Evolutionary conservation across 23 tunicate species (phyloP), one percentile per base, ranked within the genome.

Genomic region (Trididemnum nubilum): DNA sequence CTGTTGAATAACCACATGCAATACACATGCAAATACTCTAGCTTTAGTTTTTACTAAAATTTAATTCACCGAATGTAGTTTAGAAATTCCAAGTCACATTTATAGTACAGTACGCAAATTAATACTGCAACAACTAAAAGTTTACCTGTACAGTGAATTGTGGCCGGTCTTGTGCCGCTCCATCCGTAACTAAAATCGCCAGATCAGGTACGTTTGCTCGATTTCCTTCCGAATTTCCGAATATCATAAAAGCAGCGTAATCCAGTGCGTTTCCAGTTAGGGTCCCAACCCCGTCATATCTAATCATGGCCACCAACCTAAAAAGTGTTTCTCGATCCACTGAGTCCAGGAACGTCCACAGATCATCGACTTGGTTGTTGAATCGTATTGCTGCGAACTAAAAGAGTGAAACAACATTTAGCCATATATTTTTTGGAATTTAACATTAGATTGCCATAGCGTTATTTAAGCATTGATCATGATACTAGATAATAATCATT

Each of bases 111-210:
- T n/a, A n/a, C n/a, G n/a, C n/a, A n/a, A n/a, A n/a, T n/a, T n/a
- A n/a, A n/a, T n/a, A n/a, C n/a, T n/a, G n/a, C n/a, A n/a, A n/a
- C n/a, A n/a, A n/a, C n/a, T n/a, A n/a, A n/a, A n/a, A n/a, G n/a
- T 80, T 59, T 74, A 90, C 96, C 69, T 64, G 54, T 26, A 85
- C 97, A 31, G 76, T 71, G 2, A 18, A 26, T 33, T 44, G 85
- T 28, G 97, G 92, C 21, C 77, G 40, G 78, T 92, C 97, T 64
- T 92, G 97, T 0, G 97, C 89, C 78, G 79, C 76, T n/a, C 97
- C 97, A 64, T 92, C 97, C 29, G 97, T 92, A 18, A 92, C 51
- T 9, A 92, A 87, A 72, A 92, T 79, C 32, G 86, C 97, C 2
- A 87, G 35, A 44, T 83, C 85, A 4, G 92, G 86, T 27, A 87